Base-by-base conservation (phyloP, 2,113 vertebrate species). In the Nothocercus julius region DNA sequence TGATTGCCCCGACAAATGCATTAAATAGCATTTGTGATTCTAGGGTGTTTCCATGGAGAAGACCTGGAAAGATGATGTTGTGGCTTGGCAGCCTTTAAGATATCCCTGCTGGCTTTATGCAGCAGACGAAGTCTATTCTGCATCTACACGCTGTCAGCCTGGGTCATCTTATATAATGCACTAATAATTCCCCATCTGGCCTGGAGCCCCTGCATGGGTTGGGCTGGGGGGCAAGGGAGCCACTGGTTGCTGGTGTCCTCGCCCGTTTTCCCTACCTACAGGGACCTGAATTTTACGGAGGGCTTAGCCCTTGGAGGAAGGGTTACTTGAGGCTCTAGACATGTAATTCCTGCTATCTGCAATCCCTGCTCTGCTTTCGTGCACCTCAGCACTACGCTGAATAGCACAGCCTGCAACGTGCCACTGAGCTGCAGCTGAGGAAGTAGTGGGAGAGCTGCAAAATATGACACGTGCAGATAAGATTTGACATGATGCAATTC, bases 401-500 rank as follows among this genome's bases (percentile, higher is more conserved):
- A n/a, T 15, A 38, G 18, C 38, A 6, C 5, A 1, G 13, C 38
- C 62, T 6, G n/a, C 24, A 47, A 9, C 1, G 0, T 61, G 67
- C 24, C 2, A 1, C 10, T 34, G 56, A 42, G 34, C 40, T 21
- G 56, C 40, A 8, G 24, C 59, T 24, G 75, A 59, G 22, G 66
- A 42, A 36, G 30, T 2, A 64, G 42, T 13, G 16, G 72, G 16
- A 11, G 44, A 32, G 38, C 53, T 40, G 51, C n/a, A 25, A 78
- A 62, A 54, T 1, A 38, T 1, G 1, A 34, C 0, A 1, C 0
- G 5, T 34, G 44, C 45, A 15, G 10, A 8, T 45, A 27, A 61
- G 20, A 9, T 53, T n/a, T 40, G 80, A 19, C 1, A 7, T 16
- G 10, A 67, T n/a, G 47, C 17, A 7, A 13, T 49, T 82, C 69